Evolutionary conservation across 2,888 invertebrate species (phyloP), one percentile per base, ranked within the genome.

Genomic region (Melieria crassipennis): DNA sequence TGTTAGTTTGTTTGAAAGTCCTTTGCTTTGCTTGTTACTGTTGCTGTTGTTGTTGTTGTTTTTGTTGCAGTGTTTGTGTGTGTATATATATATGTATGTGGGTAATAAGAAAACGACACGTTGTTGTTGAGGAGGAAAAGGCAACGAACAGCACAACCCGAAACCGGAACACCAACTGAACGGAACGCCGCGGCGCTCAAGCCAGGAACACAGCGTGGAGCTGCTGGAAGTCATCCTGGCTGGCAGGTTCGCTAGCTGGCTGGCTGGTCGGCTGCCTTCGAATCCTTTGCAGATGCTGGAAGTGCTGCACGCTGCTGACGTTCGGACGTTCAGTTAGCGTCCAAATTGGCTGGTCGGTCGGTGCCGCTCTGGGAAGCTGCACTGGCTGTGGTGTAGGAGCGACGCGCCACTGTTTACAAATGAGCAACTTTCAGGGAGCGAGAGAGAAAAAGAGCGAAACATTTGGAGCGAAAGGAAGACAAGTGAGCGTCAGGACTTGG

Each of bases 81-180:
- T 72, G 55, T 71, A 70, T 70, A 70, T 74, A 63, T 72, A 58
- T 70, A 70, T 78, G 76, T 76, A 73, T 77, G 77, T 66, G 72
- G 64, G 30, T 65, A 60, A 58, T 62, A 68, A 67, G 71, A 64
- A 75, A 73, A 77, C 75, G 76, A 77, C 77, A 76, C 78, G 75
- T 72, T 73, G 71, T 52, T 79, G 78, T 79, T 80, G 82, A 84
- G 85, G 82, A 84, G 81, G 80, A 86, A 80, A 87, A 86, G 86
- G 85, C 87, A 87, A 85, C 87, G 85, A 84, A 86, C 87, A 87
- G 86, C 86, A 87, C 87, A 86, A 87, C 86, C 87, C 87, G 87
- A 87, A 87, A 87, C 87, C 87, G 87, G 87, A 87, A 87, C 86
- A 87, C 87, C 87, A 87, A 87, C 87, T 87, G 85, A 86, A 85